phyloP scores from a whole-genome alignment of 2,888 invertebrate species.

The Ypsolopha sequella region DNA sequence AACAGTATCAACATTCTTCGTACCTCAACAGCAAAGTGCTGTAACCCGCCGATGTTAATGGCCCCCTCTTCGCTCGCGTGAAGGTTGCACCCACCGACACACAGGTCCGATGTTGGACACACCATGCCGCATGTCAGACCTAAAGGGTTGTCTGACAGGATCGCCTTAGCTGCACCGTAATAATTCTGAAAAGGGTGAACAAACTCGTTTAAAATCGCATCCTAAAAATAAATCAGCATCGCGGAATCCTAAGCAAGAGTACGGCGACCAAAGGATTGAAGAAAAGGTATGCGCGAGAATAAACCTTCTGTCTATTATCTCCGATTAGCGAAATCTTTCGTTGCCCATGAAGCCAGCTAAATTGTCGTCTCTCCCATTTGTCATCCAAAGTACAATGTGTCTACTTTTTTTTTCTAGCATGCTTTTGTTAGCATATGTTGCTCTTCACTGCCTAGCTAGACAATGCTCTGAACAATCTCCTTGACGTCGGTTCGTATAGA shows the following conservation, averaged over 20 bases:
- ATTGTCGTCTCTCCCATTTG: no score
- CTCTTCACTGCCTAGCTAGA: no score
- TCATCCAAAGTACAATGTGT: no score
- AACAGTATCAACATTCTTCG: no score
- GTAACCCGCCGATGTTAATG: conserved; percentile 98
- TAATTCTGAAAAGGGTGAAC: conserved; percentile 78
- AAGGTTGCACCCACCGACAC: conserved; percentile 97
- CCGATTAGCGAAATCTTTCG: neutral
- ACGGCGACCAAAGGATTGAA: no score
- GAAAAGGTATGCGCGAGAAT: no score
- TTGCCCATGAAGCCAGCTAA: neutral
- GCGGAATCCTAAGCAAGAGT: no score
- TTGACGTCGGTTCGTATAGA: conserved; percentile 98
- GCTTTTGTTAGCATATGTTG: no score
- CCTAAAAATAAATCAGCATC: no score
- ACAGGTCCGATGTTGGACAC: conserved; percentile 97
- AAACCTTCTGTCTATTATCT: no score
- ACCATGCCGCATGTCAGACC: conserved; percentile 98
- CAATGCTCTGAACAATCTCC: conserved; percentile 95
- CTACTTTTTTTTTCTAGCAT: no score
- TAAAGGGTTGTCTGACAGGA: conserved; percentile 96
- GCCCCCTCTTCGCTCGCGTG: conserved; percentile 97
- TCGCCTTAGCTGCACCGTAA: conserved; percentile 96
- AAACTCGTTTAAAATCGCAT: no score
- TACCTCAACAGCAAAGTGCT: conserved; percentile 97